phyloP scores from a whole-genome alignment of 2,888 invertebrate species.

The Protonemura montana region DNA sequence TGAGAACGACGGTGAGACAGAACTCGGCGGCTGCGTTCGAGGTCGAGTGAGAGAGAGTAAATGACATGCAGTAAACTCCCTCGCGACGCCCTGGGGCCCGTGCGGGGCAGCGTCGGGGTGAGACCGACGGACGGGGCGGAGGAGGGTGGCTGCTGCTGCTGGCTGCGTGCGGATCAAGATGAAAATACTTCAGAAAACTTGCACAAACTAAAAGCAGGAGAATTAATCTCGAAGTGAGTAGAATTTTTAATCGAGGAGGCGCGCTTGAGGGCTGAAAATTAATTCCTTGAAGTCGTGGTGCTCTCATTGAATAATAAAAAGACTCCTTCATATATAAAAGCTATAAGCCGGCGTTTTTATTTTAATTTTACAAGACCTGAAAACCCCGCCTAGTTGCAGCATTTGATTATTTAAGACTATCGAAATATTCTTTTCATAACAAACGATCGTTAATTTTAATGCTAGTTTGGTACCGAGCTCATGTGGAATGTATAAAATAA shows the following conservation, averaged over 20 bases:
- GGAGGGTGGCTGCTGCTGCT: background rate
- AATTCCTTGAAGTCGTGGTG: background rate
- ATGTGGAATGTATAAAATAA: background rate
- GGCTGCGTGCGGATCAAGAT: slow-evolving; percentile 12
- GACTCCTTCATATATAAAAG: slow-evolving; percentile 9
- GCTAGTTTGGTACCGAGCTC: background rate
- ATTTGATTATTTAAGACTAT: background rate
- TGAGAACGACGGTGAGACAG: no score
- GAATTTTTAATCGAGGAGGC: slow-evolving; percentile 12
- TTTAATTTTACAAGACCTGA: background rate
- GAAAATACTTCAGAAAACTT: slow-evolving; percentile 12
- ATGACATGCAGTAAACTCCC: background rate
- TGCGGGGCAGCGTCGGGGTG: background rate
- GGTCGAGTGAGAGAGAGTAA: background rate
- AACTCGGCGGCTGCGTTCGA: no score
- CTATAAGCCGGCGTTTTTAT: background rate
- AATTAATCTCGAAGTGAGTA: slow-evolving; percentile 12
- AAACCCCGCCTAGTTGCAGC: background rate
- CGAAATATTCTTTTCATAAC: background rate
- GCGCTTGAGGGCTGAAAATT: slow-evolving; percentile 12
- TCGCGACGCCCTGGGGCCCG: background rate
- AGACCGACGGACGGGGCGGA: background rate
- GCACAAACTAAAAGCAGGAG: slow-evolving; percentile 12
- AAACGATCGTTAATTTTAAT: background rate
- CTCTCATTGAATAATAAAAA: slow-evolving; percentile 12